phyloP scores from a whole-genome alignment of 2,888 invertebrate genomes.

The Apodemia duryi region DNA sequence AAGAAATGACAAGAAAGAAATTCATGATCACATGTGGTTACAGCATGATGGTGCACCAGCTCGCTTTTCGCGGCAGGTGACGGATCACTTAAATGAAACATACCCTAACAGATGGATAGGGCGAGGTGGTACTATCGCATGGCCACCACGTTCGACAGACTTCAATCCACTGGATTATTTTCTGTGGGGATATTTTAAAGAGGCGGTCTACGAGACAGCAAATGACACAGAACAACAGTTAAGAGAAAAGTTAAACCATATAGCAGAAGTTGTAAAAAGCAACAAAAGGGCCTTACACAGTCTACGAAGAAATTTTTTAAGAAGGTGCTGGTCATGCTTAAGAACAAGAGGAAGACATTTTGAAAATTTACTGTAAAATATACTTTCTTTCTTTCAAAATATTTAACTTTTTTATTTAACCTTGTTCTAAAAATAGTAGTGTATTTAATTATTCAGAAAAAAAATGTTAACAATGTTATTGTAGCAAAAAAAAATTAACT shows the following conservation, averaged over 20 bases:
- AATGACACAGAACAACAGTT: background rate
- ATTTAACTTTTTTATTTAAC: background rate
- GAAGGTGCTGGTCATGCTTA: background rate
- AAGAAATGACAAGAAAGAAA: background rate
- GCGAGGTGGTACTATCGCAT: background rate
- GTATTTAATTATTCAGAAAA: background rate
- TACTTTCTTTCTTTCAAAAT: background rate
- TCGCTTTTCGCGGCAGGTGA: constrained; percentile 11
- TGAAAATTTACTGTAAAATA: background rate
- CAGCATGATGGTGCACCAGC: constrained; percentile 9
- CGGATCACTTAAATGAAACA: background rate
- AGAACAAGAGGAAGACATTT: constrained; percentile 7
- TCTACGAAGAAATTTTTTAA: background rate
- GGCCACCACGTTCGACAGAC: constrained; percentile 2
- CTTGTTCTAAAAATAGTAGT: background rate
- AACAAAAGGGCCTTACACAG: background rate
- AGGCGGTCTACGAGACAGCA: constrained; percentile 6
- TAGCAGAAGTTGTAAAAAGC: background rate
- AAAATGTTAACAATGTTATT: background rate
- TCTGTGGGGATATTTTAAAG: constrained; percentile 14
- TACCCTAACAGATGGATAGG: background rate
- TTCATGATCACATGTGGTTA: background rate
- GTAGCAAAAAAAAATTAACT: background rate
- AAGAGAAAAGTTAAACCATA: background rate
- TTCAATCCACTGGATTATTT: constrained; percentile 9